A percentile compares a stretch with the other conserved stretches of the same genome.
phyloP scores from a whole-genome alignment of 2,888 invertebrate genomes.

The Lasioglossum morio region DNA sequence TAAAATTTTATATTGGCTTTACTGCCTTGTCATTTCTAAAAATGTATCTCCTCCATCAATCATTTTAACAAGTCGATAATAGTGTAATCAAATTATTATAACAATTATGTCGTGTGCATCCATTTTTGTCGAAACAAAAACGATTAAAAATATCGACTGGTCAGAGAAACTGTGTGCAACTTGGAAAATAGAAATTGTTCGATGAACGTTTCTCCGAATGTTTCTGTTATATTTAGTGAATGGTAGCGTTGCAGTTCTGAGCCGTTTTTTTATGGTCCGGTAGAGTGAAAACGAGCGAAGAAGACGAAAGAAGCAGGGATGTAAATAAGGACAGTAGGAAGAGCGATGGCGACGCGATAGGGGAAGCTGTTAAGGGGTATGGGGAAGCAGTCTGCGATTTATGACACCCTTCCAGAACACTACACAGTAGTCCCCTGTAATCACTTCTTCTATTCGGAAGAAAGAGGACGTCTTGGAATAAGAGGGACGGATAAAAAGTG shows the following conservation, averaged over 20 bases:
- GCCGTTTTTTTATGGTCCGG: background rate
- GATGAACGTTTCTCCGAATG: too few species aligned
- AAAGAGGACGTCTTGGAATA: conserved; percentile 38
- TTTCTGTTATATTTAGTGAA: background rate
- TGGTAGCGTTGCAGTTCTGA: background rate
- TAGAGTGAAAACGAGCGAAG: conserved; percentile 1
- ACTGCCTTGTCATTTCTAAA: too few species aligned
- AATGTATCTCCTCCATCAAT: too few species aligned
- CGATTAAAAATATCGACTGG: too few species aligned
- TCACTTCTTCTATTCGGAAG: conserved; percentile 50
- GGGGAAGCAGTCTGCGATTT: conserved; percentile 52
- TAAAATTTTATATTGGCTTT: background rate
- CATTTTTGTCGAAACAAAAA: too few species aligned
- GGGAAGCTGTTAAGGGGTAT: conserved; percentile 17
- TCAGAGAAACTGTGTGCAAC: too few species aligned
- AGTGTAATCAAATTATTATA: too few species aligned
- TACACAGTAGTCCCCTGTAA: conserved; percentile 52
- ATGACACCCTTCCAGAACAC: conserved; percentile 60
- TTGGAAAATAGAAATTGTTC: too few species aligned
- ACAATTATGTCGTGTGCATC: too few species aligned
- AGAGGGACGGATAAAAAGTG: conserved; percentile 26
- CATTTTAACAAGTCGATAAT: too few species aligned
- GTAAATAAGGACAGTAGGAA: conserved; percentile 44
- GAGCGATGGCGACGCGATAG: conserved; percentile 14
- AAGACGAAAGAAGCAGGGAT: conserved; percentile 20